Conservation (phyloP, 2,888 invertebrate genomes). For the Sclerodermus sp. region DNA sequence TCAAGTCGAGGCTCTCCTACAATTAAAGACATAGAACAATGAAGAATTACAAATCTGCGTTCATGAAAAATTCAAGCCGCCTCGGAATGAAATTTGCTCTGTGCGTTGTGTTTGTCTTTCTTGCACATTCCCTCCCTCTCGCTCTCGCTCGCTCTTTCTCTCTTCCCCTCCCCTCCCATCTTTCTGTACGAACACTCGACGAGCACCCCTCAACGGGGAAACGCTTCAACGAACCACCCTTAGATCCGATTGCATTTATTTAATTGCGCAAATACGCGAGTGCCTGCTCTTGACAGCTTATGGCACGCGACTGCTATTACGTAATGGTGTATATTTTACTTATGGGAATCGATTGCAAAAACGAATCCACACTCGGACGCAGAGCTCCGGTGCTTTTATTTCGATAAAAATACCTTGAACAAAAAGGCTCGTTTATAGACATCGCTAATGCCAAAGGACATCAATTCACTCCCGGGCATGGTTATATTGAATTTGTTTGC, state of each 20-base stretch:
- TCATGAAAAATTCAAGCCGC: too few relatives aligned
- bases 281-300: background rate
- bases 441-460: too few relatives aligned
- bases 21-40: too few relatives aligned
- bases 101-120: too few relatives aligned
- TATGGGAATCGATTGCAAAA: background rate
- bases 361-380: background rate
- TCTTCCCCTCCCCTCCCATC: background rate
- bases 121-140: background rate
- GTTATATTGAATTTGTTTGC: too few relatives aligned
- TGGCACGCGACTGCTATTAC: background rate
- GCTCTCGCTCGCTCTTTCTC: background rate
- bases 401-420: too few relatives aligned
- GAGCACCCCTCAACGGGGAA: background rate
- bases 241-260: conserved; percentile 4
- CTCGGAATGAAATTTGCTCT: too few relatives aligned
- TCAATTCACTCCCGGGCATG: too few relatives aligned
- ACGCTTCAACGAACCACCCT: background rate
- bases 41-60: too few relatives aligned
- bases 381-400: background rate
- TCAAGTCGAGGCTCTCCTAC: too few relatives aligned
- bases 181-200: background rate
- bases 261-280: conserved; percentile 5
- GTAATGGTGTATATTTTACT: background rate
- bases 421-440: too few relatives aligned